A percentile compares a stretch with the other conserved stretches of the same genome.
Conservation (phyloP, 1,140 invertebrate species). For the Papilio machaon region DNA sequence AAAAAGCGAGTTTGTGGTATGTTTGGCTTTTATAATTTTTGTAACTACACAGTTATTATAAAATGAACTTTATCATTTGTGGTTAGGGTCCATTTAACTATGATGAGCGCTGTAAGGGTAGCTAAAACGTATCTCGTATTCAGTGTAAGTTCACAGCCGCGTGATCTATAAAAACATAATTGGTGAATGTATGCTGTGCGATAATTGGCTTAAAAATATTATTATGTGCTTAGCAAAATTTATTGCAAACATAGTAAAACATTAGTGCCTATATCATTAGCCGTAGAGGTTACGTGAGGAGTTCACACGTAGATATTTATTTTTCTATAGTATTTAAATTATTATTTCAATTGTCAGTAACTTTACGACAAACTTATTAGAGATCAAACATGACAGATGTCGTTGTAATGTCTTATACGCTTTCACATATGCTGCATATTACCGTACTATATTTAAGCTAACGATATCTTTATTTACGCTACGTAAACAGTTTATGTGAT, state of each 20-base stretch:
- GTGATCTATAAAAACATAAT: constrained; percentile 7
- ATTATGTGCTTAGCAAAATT: neutral
- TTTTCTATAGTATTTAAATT: neutral
- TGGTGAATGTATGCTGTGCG: neutral
- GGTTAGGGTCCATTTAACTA: neutral
- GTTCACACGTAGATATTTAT: too few relatives aligned
- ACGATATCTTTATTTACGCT: constrained; percentile 2
- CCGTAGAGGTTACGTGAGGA: too few relatives aligned
- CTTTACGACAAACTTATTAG: too few relatives aligned
- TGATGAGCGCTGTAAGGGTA: neutral
- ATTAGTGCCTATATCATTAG: neutral
- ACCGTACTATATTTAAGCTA: neutral
- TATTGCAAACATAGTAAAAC: neutral
- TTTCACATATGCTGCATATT: neutral
- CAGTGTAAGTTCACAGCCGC: neutral
- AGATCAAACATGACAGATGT: neutral
- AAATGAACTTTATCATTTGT: neutral
- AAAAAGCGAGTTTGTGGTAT: constrained; percentile 8
- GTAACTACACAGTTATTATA: neutral
- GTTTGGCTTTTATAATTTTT: constrained; percentile 23
- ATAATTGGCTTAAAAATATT: constrained; percentile 12
- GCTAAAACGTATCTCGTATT: neutral
- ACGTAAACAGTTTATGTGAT: constrained; percentile 5
- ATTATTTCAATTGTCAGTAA: neutral
- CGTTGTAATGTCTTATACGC: neutral